A percentile compares a stretch with the other conserved stretches of the same genome.
These are phyloP conservation scores for Hapalemur alaotrensis DNA, from an alignment of 2,797 vertebrate species.

Conservation along the genomic window DNA sequence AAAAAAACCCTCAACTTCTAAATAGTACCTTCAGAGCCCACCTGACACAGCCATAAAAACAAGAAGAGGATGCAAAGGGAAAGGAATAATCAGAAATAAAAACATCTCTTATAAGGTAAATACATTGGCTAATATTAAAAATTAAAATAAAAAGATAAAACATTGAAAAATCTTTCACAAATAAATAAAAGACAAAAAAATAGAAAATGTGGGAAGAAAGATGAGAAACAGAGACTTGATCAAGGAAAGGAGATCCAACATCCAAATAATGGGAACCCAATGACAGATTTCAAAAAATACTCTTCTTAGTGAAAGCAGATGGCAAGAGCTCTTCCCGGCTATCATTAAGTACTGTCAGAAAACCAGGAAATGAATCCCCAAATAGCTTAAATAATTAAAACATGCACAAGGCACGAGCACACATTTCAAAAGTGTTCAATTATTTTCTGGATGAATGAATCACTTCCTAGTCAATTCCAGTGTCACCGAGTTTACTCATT, in stretches of 20 bases:
- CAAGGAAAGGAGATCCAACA: not conserved
- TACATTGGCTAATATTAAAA: not conserved
- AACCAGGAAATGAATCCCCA: not conserved
- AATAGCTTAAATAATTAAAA: not conserved
- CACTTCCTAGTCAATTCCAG: not conserved
- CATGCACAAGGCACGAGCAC: not conserved
- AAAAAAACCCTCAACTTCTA: not conserved
- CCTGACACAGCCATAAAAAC: not conserved
- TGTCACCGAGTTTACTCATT: not conserved
- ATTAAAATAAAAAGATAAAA: not conserved
- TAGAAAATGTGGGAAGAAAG: not conserved
- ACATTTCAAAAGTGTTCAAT: not conserved
- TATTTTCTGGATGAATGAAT: constrained; percentile 4
- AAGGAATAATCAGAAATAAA: not conserved
- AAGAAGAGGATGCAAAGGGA: not conserved
- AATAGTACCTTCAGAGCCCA: not conserved
- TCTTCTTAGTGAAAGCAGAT: not conserved
- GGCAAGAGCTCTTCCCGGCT: not conserved
- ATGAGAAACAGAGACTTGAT: not conserved
- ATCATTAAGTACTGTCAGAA: not conserved
- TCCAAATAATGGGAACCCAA: not conserved
- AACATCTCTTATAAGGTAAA: not conserved
- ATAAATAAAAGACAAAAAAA: not conserved
- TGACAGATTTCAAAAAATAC: not conserved
- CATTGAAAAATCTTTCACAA: not conserved